Conservation (phyloP, 2,888 invertebrate genomes). For the Ormyrus rosae region DNA sequence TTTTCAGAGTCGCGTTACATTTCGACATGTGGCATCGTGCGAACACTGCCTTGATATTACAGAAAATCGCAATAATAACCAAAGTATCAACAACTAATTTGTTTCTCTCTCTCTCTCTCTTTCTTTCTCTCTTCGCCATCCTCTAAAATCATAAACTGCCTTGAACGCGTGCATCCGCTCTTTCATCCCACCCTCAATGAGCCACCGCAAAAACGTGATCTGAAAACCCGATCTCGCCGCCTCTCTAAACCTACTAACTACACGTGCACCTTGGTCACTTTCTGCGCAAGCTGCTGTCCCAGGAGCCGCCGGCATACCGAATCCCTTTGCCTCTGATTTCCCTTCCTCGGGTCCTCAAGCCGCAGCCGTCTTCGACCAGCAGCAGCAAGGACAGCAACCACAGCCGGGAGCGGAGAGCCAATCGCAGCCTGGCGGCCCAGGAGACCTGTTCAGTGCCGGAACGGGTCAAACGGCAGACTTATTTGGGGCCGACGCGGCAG, state of each 20-base stretch:
- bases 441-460: slow-evolving; percentile 70
- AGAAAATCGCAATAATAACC: slow-evolving; percentile 24
- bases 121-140: not conserved
- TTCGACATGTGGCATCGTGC: slow-evolving; percentile 49
- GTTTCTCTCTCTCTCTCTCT: slow-evolving; percentile 27
- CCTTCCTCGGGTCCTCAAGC: slow-evolving; percentile 67
- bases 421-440: slow-evolving; percentile 59
- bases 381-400: slow-evolving; percentile 22
- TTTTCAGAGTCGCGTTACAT: slow-evolving; percentile 24
- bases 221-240: not conserved
- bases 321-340: slow-evolving; percentile 82
- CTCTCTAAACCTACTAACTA: slow-evolving; percentile 43
- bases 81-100: slow-evolving; percentile 28
- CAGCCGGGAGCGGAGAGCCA: slow-evolving; percentile 59
- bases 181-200: slow-evolving; percentile 4
- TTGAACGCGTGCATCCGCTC: slow-evolving; percentile 10
- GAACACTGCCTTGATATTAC: slow-evolving; percentile 36
- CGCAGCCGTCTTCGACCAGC: slow-evolving; percentile 34
- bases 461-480: slow-evolving; percentile 71
- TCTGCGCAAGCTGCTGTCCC: slow-evolving; percentile 79
- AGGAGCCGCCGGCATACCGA: slow-evolving; percentile 75
- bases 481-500: slow-evolving; percentile 72
- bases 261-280: slow-evolving; percentile 68
- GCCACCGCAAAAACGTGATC: not conserved
- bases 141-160: not conserved